Conservation (phyloP, 2,888 invertebrate genomes). For the Artemia sinica region DNA sequence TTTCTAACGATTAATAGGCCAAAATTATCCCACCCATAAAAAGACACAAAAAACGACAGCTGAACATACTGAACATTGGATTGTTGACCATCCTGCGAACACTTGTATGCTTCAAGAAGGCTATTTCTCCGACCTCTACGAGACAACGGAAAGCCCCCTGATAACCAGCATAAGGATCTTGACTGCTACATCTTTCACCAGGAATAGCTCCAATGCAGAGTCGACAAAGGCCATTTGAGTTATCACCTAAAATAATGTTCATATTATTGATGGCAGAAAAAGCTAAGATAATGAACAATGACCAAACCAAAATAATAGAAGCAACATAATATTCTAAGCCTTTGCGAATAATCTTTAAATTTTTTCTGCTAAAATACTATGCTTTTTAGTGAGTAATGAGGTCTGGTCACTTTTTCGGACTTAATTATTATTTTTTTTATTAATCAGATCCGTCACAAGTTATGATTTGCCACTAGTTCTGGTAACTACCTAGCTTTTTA, state of each 20-base stretch:
- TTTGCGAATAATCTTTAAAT: no score
- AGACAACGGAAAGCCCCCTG: slow-evolving; percentile 71
- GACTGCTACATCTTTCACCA: slow-evolving; percentile 58
- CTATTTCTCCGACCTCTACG: slow-evolving; percentile 65
- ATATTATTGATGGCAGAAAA: slow-evolving; percentile 15
- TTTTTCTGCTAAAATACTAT: no score
- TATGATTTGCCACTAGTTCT: no score
- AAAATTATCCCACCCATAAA: neutral
- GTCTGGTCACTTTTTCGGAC: no score
- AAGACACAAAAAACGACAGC: neutral
- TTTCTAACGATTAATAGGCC: no score
- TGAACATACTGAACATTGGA: slow-evolving; percentile 18
- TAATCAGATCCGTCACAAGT: no score
- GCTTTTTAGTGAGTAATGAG: no score
- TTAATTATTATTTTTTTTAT: no score
- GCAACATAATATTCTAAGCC: no score
- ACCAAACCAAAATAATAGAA: neutral
- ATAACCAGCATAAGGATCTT: slow-evolving; percentile 72
- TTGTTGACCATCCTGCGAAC: slow-evolving; percentile 44
- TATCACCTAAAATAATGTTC: slow-evolving; percentile 41
- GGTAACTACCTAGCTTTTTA: no score
- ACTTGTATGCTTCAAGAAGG: slow-evolving; percentile 71
- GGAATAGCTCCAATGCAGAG: slow-evolving; percentile 63
- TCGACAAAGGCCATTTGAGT: slow-evolving; percentile 53
- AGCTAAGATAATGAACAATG: slow-evolving; percentile 15